Conservation (phyloP, 30 jellyfish, hydroid and myxozoan genomes). For the Chrysaora quinquecirrha region DNA sequence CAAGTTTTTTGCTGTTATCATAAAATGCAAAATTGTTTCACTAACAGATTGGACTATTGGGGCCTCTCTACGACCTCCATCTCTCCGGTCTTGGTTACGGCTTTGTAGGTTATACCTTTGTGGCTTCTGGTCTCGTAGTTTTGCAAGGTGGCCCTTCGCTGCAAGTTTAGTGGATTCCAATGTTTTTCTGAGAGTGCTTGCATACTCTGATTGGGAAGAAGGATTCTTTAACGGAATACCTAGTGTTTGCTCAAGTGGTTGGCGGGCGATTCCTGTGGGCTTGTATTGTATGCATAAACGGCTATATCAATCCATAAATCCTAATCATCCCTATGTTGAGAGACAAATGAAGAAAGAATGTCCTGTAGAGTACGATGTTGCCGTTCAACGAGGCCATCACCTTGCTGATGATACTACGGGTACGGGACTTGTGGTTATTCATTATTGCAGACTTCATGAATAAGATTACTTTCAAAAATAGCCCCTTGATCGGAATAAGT, state of each 20-base stretch:
- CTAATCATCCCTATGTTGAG: conserved; percentile 17
- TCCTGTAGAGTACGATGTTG: neutral
- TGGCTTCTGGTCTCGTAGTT: neutral
- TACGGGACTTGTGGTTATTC: neutral
- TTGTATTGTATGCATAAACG: conserved; percentile 31
- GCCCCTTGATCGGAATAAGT: conserved; percentile 60
- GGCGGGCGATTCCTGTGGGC: conserved; percentile 13
- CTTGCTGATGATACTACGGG: neutral
- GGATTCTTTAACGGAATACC: neutral
- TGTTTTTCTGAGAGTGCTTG: neutral
- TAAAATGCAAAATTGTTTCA: too few species aligned
- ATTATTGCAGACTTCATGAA: conserved; percentile 34
- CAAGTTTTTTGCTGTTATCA: too few species aligned
- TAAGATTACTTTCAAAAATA: conserved; percentile 32
- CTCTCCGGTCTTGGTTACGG: too few species aligned
- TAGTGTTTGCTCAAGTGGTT: neutral
- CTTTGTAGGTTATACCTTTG: neutral
- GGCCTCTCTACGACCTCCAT: too few species aligned
- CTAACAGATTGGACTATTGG: too few species aligned
- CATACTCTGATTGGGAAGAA: neutral
- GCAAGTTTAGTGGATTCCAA: neutral
- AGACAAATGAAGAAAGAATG: neutral
- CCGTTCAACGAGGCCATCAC: neutral
- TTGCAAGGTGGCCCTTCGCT: neutral
- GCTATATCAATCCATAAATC: conserved; percentile 8